phyloP scores from a whole-genome alignment of 35 echinoderm and acorn worm species.

The Ophioderma brevispina region DNA sequence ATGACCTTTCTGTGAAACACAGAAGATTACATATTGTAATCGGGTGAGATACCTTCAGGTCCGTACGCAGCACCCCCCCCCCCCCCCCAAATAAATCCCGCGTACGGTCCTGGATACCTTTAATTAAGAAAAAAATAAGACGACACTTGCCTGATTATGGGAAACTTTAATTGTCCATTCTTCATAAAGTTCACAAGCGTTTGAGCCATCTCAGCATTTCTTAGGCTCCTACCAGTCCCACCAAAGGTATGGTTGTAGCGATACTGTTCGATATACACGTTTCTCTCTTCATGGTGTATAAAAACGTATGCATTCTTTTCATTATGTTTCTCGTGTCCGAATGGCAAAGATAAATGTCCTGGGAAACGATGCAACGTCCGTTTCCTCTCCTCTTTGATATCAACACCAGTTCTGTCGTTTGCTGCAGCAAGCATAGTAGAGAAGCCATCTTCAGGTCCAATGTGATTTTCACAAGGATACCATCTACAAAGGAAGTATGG shows the following conservation, averaged over 20 bases:
- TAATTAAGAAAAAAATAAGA: too few relatives aligned
- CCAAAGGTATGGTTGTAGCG: background rate
- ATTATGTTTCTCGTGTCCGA: background rate
- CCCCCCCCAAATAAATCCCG: too few relatives aligned
- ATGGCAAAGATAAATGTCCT: background rate
- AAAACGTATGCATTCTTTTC: background rate
- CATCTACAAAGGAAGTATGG: background rate
- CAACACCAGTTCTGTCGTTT: background rate
- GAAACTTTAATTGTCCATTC: background rate
- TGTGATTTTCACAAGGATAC: background rate
- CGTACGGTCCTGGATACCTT: too few relatives aligned
- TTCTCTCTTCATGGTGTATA: background rate
- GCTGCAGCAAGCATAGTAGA: too few relatives aligned
- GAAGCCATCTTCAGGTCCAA: background rate
- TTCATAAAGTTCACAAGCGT: background rate
- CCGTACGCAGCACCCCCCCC: too few relatives aligned
- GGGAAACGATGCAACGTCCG: background rate
- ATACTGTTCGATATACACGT: background rate
- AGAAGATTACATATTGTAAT: too few relatives aligned
- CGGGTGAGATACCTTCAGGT: too few relatives aligned
- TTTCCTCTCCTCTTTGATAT: background rate
- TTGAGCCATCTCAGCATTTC: background rate
- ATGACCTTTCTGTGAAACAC: too few relatives aligned
- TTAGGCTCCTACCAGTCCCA: background rate
- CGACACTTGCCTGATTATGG: background rate